These are phyloP conservation scores for Rhingia rostrata DNA, from an alignment of 2,888 invertebrate genomes.

Conservation along the genomic window DNA sequence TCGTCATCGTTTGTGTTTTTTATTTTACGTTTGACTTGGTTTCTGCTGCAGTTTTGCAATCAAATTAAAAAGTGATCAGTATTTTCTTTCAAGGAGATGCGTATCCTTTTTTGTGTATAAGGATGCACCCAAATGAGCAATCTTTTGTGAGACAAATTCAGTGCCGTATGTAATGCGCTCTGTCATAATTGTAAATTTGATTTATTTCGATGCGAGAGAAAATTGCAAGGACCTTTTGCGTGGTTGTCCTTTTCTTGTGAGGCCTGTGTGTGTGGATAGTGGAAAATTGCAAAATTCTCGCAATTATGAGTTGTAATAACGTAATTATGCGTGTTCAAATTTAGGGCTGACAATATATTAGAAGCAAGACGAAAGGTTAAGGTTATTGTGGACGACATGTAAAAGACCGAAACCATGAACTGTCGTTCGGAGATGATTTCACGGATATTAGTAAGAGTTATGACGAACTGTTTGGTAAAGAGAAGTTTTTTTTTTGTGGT, in stretches of 20 bases:
- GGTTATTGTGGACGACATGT: not conserved
- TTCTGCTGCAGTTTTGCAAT: slow-evolving; percentile 55
- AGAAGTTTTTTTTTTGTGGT: not conserved
- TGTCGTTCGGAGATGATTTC: not conserved
- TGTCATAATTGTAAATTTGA: slow-evolving; percentile 68
- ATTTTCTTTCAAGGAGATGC: slow-evolving; percentile 6
- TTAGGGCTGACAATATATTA: slow-evolving; percentile 47
- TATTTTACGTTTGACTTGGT: slow-evolving; percentile 61
- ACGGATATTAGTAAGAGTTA: slow-evolving; percentile 5
- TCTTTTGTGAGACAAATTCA: slow-evolving; percentile 19
- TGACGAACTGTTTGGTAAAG: not conserved
- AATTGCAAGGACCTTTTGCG: slow-evolving; percentile 33
- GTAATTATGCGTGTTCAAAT: slow-evolving; percentile 55
- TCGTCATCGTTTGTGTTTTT: not conserved
- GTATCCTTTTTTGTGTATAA: slow-evolving; percentile 11
- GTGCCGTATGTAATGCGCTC: slow-evolving; percentile 10
- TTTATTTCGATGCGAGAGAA: slow-evolving; percentile 50
- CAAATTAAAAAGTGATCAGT: slow-evolving; percentile 68
- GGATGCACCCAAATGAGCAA: slow-evolving; percentile 58
- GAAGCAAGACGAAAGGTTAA: slow-evolving; percentile 3
- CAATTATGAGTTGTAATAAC: slow-evolving; percentile 56
- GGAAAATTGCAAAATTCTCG: slow-evolving; percentile 41
- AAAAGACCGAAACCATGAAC: not conserved
- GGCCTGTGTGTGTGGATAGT: slow-evolving; percentile 39
- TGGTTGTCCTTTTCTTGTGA: slow-evolving; percentile 39